These are phyloP conservation scores for Triops longicaudatus DNA, from an alignment of 1,140 invertebrate species.

Conservation along the genomic window DNA sequence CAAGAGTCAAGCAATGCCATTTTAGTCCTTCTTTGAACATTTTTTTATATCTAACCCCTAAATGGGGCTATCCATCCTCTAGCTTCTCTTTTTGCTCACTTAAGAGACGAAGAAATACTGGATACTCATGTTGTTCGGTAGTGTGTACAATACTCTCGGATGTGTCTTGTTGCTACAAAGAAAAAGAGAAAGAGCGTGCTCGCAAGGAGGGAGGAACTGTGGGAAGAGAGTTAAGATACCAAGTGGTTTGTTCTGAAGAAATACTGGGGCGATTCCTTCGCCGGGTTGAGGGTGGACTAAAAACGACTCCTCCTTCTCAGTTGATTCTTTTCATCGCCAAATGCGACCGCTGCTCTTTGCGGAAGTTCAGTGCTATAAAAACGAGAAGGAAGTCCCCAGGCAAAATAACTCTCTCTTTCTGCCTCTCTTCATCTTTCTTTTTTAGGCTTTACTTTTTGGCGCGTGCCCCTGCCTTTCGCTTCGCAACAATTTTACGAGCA, in stretches of 20 bases:
- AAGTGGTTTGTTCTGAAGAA: not conserved
- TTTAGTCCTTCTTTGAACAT: too few species aligned
- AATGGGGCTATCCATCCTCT: too few species aligned
- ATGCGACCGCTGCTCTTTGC: not conserved
- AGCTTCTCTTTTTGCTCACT: too few species aligned
- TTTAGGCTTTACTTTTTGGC: too few species aligned
- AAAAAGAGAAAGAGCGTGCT: not conserved
- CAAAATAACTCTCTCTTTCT: not conserved
- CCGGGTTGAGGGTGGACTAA: not conserved
- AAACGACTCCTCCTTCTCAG: not conserved
- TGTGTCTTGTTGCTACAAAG: not conserved
- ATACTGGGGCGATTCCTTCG: not conserved
- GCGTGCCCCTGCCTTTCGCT: too few species aligned
- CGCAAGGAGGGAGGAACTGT: not conserved
- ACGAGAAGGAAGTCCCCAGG: not conserved
- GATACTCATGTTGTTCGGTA: not conserved
- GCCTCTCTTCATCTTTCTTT: too few species aligned
- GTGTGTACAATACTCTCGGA: not conserved
- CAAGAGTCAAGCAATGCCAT: too few species aligned
- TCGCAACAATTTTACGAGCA: too few species aligned
- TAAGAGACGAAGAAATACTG: not conserved
- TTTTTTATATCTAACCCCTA: too few species aligned
- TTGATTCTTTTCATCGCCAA: constrained; percentile 5
- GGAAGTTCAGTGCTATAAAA: not conserved
- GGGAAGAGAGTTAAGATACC: not conserved